A percentile compares a stretch with the other conserved stretches of the same genome.
phyloP scores from a whole-genome alignment of 2,113 vertebrate genomes.

The Toxostoma redivivum region DNA sequence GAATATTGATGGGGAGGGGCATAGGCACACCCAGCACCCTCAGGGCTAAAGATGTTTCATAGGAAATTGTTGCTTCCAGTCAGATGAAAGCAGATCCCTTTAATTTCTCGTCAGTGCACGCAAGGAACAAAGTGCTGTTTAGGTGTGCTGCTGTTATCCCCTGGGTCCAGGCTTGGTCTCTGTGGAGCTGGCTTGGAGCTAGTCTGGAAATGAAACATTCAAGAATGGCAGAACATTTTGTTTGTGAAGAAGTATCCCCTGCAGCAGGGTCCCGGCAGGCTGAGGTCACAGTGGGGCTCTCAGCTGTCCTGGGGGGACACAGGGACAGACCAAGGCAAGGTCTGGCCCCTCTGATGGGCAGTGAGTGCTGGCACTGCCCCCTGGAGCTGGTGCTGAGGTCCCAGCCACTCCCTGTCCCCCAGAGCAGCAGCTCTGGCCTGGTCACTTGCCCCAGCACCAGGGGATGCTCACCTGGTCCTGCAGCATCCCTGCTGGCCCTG shows the following conservation, averaged over 20 bases:
- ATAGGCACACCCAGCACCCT: background rate
- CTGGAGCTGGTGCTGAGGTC: fast-evolving
- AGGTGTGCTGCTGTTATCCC: background rate
- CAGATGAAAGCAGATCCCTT: constrained; percentile 42
- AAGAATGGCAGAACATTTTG: fast-evolving
- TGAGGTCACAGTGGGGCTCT: fast-evolving
- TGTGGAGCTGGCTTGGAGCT: background rate
- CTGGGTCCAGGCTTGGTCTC: background rate
- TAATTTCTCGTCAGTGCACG: background rate
- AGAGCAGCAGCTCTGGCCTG: background rate
- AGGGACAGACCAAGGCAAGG: fast-evolving
- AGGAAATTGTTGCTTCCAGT: constrained; percentile 59
- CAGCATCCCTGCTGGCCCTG: background rate
- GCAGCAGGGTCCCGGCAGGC: background rate
- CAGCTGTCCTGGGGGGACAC: fast-evolving
- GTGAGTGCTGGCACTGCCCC: fast-evolving
- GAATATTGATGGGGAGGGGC: constrained; percentile 10
- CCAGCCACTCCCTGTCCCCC: fast-evolving
- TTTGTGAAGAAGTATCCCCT: background rate
- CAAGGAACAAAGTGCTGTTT: background rate
- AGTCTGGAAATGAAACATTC: background rate
- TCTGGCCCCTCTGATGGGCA: fast-evolving
- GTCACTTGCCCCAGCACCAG: background rate
- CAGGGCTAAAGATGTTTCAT: constrained; percentile 12
- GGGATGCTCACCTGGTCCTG: background rate